phyloP scores from a whole-genome alignment of 1,140 invertebrate species.

The Macrotrachela quadricornifera region DNA sequence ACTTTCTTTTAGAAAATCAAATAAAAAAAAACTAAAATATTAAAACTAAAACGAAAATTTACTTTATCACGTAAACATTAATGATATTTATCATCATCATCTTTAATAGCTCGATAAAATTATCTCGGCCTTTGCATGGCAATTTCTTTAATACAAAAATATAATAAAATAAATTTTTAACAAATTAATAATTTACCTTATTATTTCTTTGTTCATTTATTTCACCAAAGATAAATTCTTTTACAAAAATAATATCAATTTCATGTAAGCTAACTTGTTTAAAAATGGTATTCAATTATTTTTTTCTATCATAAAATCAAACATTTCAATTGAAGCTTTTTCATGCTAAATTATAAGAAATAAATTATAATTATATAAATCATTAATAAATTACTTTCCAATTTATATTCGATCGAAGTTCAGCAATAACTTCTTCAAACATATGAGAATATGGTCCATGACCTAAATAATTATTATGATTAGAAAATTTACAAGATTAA shows the following conservation, averaged over 20 bases:
- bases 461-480: too few relatives aligned
- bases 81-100: slow-evolving; percentile 16
- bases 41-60: slow-evolving; percentile 2
- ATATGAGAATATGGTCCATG: slow-evolving; percentile 41
- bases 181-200: not conserved
- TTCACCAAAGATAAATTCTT: slow-evolving; percentile 24
- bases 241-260: slow-evolving; percentile 28
- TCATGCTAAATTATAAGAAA: slow-evolving; percentile 27
- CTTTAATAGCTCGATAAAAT: slow-evolving; percentile 22
- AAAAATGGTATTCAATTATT: slow-evolving; percentile 19
- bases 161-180: not conserved
- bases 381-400: too few relatives aligned
- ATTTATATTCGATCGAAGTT: too few relatives aligned
- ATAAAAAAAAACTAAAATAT: not conserved
- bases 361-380: too few relatives aligned
- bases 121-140: not conserved
- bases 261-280: slow-evolving; percentile 14
- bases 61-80: slow-evolving; percentile 33
- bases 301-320: slow-evolving; percentile 30
- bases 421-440: slow-evolving; percentile 30
- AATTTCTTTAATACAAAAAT: not conserved
- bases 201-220: too few relatives aligned
- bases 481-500: too few relatives aligned
- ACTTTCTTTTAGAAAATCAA: slow-evolving; percentile 14
- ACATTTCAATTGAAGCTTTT: slow-evolving; percentile 27